A percentile compares a stretch with the other conserved stretches of the same genome.
phyloP scores from a whole-genome alignment of 92 coral and sea anemone genomes.

The Porites cylindrica region DNA sequence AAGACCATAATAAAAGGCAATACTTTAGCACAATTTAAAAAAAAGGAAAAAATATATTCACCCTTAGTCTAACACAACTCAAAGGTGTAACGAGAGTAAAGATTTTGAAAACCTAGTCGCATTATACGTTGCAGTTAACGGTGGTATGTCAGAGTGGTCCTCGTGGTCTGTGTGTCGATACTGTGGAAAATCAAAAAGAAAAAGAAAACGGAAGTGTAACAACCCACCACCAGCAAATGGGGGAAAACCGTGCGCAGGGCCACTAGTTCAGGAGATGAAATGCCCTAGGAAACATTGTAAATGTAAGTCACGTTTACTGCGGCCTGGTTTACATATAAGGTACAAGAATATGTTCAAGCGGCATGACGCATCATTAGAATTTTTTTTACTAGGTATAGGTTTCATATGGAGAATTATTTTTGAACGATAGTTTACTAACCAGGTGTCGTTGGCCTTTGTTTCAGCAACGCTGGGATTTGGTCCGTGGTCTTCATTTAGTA shows the following conservation, averaged over 20 bases:
- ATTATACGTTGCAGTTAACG: constrained; percentile 51
- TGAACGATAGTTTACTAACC: too few relatives aligned
- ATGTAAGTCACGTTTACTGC: constrained; percentile 28
- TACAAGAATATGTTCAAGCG: background rate
- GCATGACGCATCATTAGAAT: background rate
- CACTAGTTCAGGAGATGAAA: constrained; percentile 39
- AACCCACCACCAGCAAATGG: constrained; percentile 77
- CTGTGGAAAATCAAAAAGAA: constrained; percentile 69
- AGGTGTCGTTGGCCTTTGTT: too few relatives aligned
- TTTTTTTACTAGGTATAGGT: background rate
- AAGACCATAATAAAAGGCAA: background rate
- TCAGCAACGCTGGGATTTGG: constrained; percentile 61
- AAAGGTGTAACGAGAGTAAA: background rate
- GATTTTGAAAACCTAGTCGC: background rate
- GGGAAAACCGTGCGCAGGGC: constrained; percentile 73
- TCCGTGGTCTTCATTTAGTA: constrained; percentile 75
- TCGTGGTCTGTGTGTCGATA: constrained; percentile 77
- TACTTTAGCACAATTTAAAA: background rate
- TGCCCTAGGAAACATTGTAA: constrained; percentile 65
- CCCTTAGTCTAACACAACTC: too few relatives aligned
- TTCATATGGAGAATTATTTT: too few relatives aligned
- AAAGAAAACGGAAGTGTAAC: constrained; percentile 70
- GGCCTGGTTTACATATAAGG: background rate
- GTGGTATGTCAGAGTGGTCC: constrained; percentile 75
- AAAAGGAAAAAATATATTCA: background rate